Evolutionary conservation across 1,140 invertebrate species (phyloP), one percentile per base, ranked within the genome.

Genomic region (Macrobrachium rosenbergii): DNA sequence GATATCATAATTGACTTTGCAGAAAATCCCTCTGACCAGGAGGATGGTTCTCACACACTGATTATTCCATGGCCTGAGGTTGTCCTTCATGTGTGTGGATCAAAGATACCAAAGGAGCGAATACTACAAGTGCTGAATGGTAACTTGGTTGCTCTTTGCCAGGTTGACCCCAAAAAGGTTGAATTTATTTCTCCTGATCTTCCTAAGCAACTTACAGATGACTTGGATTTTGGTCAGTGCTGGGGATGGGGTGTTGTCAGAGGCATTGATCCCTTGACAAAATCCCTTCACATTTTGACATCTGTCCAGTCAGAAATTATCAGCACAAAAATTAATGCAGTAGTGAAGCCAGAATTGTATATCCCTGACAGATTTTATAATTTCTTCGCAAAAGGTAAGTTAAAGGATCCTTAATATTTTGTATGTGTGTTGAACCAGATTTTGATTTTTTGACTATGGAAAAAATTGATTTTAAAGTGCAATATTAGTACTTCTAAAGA

Each of bases 51-150:
- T 52, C 52, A 52, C 16, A 45, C 14, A 37, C 17, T 87, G 28
- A 81, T 21, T 73, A 21, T 88, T n/a, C 64, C 77, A 19, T 89
- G 75, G 88, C 28, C n/a, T 63, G 80, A 10, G 45, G 58, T 83
- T 37, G 85, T 58, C 19, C 60, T 86, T 14, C n/a, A 78, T 91
- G 94, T 94, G 88, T 95, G 95, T 89, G 96, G 90, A 62, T 96
- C 93, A 92, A 96, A 96, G 88, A 96, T 92, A 43, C 96, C 92
- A 2, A 96, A 95, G 73, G 94, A 93, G 7, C 94, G 91, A 87
- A 94, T 93, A 80, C 94, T 93, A 12, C 94, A 94, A 8, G 95
- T 95, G 89, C 91, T 93, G 93, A 95, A 94, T 45, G 96, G 95
- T 10, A 93, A 91, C 95, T 96, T 91, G 63, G 93, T 93, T 86